Evolutionary conservation across 2,888 invertebrate species (phyloP).

Genomic region (Griposia aprilina): DNA sequence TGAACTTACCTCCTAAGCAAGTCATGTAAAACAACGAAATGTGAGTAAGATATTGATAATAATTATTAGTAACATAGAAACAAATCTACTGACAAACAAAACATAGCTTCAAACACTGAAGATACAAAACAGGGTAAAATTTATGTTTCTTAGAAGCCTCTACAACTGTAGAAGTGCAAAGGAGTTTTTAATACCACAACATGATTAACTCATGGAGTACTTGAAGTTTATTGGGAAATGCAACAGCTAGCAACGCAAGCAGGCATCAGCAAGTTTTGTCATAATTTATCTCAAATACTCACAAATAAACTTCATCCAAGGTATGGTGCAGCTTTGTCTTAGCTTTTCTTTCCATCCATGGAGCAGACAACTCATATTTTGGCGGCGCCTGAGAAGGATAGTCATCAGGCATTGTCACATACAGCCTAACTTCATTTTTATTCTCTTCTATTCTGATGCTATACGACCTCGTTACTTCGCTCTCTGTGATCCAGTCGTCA

Average conservation of each 20-base stretch:
- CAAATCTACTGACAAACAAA: not conserved
- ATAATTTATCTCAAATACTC: constrained; percentile 76
- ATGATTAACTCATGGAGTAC: not conserved
- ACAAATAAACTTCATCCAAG: constrained; percentile 93
- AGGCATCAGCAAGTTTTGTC: not conserved
- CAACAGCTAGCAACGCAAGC: not conserved
- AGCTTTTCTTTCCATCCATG: constrained; percentile 91
- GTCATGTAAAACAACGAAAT: constrained; percentile 31
- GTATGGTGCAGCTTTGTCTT: constrained; percentile 90
- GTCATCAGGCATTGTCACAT: constrained; percentile 91
- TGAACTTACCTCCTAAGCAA: constrained; percentile 38
- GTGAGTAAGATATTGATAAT: not conserved
- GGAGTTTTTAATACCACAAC: not conserved
- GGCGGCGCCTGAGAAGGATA: constrained; percentile 93
- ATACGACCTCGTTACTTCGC: constrained; percentile 89
- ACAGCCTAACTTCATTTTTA: constrained; percentile 89
- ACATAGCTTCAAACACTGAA: not conserved
- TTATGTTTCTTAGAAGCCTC: not conserved
- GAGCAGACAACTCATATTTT: constrained; percentile 93
- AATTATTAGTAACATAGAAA: not conserved
- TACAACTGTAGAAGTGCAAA: not conserved
- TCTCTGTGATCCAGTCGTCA: constrained; percentile 92
- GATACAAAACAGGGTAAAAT: not conserved
- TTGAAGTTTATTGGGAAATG: not conserved
- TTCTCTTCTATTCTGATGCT: constrained; percentile 90